Percentiles rank a stretch among this genome's conserved stretches.
Evolutionary conservation across 2,888 invertebrate genomes (phyloP).

Genomic region (Hydraecia micacea): DNA sequence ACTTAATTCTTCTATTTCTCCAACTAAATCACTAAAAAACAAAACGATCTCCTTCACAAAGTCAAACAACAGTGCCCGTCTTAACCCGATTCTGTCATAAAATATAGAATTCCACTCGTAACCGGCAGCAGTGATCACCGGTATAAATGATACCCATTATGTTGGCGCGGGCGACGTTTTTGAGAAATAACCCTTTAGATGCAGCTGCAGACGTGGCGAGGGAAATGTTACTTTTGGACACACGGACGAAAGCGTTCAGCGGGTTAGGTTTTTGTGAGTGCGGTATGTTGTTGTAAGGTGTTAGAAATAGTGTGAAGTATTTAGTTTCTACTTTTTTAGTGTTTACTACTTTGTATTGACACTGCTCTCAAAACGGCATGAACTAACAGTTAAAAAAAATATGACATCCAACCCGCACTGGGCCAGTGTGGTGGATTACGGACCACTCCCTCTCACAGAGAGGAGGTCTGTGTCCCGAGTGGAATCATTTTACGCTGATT

Average conservation of each 20-base stretch:
- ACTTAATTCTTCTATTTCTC: not conserved
- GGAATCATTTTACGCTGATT: no score
- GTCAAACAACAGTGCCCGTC: conserved; percentile 34
- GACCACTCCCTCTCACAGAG: no score
- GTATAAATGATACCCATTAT: conserved; percentile 84
- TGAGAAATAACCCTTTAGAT: conserved; percentile 85
- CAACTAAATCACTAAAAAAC: conserved; percentile 4
- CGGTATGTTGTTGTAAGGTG: not conserved
- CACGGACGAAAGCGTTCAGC: conserved; percentile 54
- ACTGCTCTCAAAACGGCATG: not conserved
- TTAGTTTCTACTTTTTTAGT: not conserved
- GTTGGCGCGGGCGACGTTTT: conserved; percentile 74
- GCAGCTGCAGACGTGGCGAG: conserved; percentile 77
- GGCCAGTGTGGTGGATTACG: no score
- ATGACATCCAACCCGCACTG: no score
- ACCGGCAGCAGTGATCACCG: conserved; percentile 79
- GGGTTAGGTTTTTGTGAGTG: conserved; percentile 20
- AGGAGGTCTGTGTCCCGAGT: not conserved
- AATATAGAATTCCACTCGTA: conserved; percentile 75
- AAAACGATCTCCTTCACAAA: not conserved
- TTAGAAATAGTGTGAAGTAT: not conserved
- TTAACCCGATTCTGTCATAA: conserved; percentile 63
- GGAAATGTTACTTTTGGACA: conserved; percentile 71
- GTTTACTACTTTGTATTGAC: not conserved
- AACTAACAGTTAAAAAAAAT: not conserved